Percentiles rank a stretch among this genome's conserved stretches.
phyloP scores from a whole-genome alignment of 2,888 invertebrate species.

The Liposcelis brunnea region DNA sequence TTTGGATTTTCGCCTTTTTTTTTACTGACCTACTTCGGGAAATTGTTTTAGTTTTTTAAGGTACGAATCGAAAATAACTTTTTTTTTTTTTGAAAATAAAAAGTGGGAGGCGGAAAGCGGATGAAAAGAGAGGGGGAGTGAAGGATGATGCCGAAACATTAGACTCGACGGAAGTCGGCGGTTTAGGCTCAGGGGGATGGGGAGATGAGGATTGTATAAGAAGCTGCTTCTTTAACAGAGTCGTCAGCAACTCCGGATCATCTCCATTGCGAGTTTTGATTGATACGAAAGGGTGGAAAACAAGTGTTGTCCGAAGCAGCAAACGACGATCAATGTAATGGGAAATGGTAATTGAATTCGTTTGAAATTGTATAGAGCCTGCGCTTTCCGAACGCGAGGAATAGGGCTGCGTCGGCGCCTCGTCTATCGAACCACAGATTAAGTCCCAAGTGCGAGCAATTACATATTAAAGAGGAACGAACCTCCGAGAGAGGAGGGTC shows the following conservation, averaged over 20 bases:
- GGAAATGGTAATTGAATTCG: constrained; percentile 9
- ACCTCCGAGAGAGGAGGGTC: not conserved
- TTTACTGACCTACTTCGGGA: too few relatives aligned
- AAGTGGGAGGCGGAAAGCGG: too few relatives aligned
- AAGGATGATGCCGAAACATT: too few relatives aligned
- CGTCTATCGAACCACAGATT: constrained; percentile 9
- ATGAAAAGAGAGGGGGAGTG: too few relatives aligned
- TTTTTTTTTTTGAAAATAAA: too few relatives aligned
- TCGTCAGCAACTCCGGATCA: not conserved
- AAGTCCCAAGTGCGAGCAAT: constrained; percentile 9
- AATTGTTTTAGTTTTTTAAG: too few relatives aligned
- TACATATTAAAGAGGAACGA: constrained; percentile 6
- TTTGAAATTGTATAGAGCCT: constrained; percentile 8
- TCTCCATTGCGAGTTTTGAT: too few relatives aligned
- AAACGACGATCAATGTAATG: constrained; percentile 7
- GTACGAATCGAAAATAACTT: too few relatives aligned
- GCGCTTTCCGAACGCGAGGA: not conserved
- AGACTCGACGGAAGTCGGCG: too few relatives aligned
- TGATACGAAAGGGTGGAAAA: too few relatives aligned
- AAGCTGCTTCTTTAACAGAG: not conserved
- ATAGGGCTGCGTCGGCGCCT: constrained; percentile 6
- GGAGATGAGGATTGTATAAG: not conserved
- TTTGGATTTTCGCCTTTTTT: too few relatives aligned
- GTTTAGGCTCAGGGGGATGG: not conserved
- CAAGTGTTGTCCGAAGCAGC: not conserved